Conservation (phyloP, 2,888 invertebrate genomes). For the Chrysotoxum bicinctum region DNA sequence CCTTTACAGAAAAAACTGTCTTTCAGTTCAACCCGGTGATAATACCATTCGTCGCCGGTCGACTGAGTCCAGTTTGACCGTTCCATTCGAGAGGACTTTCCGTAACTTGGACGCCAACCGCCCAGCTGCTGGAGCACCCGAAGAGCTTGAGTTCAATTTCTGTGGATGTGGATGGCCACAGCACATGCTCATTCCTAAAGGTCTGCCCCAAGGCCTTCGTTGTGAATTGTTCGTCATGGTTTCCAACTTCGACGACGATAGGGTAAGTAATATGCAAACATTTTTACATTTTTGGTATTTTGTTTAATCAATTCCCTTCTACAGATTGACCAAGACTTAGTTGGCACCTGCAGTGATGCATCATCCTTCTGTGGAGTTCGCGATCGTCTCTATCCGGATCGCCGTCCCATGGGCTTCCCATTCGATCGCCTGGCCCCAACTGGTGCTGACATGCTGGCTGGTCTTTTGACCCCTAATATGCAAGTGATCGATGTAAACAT, state of each 20-base stretch:
- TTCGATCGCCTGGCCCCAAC: slow-evolving; percentile 86
- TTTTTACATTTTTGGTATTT: too few relatives aligned
- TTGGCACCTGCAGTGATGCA: slow-evolving; percentile 86
- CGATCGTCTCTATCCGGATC: slow-evolving; percentile 90
- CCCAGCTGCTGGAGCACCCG: slow-evolving; percentile 77
- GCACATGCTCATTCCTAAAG: slow-evolving; percentile 90
- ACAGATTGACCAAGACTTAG: slow-evolving; percentile 77
- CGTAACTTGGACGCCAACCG: slow-evolving; percentile 85
- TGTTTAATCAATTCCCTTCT: not conserved
- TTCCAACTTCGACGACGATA: slow-evolving; percentile 87
- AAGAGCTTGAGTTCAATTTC: slow-evolving; percentile 86
- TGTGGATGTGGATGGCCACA: slow-evolving; percentile 96
- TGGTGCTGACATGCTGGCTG: slow-evolving; percentile 83
- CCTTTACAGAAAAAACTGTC: too few relatives aligned
- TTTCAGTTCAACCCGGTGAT: slow-evolving; percentile 86
- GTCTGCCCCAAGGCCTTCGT: slow-evolving; percentile 85
- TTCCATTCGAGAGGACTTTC: slow-evolving; percentile 92
- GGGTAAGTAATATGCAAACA: not conserved
- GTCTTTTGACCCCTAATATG: slow-evolving; percentile 89
- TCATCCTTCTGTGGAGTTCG: slow-evolving; percentile 90
- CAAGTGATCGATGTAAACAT: slow-evolving; percentile 83
- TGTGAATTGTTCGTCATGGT: slow-evolving; percentile 90
- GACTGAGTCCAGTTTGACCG: slow-evolving; percentile 89
- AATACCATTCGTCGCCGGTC: slow-evolving; percentile 87
- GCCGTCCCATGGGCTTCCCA: slow-evolving; percentile 90